Conservation (phyloP, 2,113 vertebrate genomes). For the Chaetorhynchus papuensis region DNA sequence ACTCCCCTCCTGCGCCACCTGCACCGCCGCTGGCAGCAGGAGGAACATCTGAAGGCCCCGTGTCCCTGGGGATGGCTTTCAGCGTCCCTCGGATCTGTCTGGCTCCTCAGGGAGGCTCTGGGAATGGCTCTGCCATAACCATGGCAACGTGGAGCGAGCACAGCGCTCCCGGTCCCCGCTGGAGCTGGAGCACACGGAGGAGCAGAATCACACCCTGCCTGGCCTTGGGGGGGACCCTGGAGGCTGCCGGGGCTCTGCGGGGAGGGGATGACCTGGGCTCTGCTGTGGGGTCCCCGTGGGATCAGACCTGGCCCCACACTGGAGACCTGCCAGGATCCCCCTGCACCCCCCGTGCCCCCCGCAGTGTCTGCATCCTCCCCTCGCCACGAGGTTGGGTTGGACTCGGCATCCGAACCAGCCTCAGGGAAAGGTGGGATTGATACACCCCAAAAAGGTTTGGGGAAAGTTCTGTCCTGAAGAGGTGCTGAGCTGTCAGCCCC, state of each 20-base stretch:
- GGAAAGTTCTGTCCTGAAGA: background rate
- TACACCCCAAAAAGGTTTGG: background rate
- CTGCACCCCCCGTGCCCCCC: background rate
- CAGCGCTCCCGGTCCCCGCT: background rate
- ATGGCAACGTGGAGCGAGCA: background rate
- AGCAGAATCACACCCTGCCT: fast-evolving
- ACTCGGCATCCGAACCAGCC: background rate
- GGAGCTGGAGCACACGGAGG: background rate
- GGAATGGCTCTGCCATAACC: background rate
- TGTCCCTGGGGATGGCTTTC: background rate
- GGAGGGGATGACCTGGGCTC: background rate
- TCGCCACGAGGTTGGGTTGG: fast-evolving
- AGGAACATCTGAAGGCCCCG: background rate
- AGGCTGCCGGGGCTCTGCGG: background rate
- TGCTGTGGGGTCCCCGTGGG: background rate
- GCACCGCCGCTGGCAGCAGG: background rate
- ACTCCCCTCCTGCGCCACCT: conserved; percentile 2
- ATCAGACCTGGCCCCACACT: background rate
- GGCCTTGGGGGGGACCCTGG: background rate
- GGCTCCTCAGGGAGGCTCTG: background rate
- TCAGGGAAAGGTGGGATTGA: no score
- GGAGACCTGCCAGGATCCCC: background rate
- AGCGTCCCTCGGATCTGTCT: background rate
- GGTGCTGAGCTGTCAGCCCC: background rate
- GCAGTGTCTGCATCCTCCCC: fast-evolving